A percentile compares a stretch with the other conserved stretches of the same genome.
These are phyloP conservation scores for Martes martes DNA, from an alignment of 2,113 vertebrate species.

Conservation along the genomic window DNA sequence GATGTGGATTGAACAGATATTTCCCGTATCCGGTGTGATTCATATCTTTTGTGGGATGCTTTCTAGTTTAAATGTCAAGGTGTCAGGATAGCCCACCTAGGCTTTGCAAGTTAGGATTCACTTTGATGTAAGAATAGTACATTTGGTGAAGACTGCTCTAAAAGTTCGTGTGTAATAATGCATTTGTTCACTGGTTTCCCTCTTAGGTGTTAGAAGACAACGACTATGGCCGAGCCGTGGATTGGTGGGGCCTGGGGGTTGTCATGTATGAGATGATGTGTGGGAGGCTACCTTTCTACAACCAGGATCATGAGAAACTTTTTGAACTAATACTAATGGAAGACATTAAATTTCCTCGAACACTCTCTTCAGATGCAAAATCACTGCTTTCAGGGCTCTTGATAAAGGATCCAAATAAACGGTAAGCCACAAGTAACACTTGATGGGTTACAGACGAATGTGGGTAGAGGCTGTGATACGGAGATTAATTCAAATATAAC, in stretches of 20 bases:
- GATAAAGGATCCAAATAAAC: constrained; percentile 98
- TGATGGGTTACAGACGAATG: neutral
- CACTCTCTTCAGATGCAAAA: constrained; percentile 95
- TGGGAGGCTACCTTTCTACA: constrained; percentile 96
- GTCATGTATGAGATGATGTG: constrained; percentile 99
- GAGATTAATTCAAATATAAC: constrained; percentile 34
- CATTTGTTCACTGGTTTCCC: constrained; percentile 45
- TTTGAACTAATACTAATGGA: constrained; percentile 99
- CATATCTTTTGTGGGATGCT: neutral
- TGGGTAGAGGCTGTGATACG: neutral
- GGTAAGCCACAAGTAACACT: constrained; percentile 81
- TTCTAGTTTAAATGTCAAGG: neutral
- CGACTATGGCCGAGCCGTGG: constrained; percentile 96
- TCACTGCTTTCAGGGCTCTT: constrained; percentile 96
- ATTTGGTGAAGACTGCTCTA: neutral
- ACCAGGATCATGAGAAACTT: constrained; percentile 98
- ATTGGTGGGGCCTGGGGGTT: constrained; percentile 98
- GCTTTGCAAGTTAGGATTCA: neutral
- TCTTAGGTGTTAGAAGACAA: constrained; percentile 96
- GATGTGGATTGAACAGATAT: neutral
- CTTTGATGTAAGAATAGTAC: neutral
- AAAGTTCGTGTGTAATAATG: neutral
- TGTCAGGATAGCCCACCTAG: neutral
- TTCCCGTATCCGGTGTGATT: neutral
- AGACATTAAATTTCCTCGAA: constrained; percentile 98